Base-by-base conservation (phyloP, 2,888 invertebrate species). In the Rhagonycha fulva region DNA sequence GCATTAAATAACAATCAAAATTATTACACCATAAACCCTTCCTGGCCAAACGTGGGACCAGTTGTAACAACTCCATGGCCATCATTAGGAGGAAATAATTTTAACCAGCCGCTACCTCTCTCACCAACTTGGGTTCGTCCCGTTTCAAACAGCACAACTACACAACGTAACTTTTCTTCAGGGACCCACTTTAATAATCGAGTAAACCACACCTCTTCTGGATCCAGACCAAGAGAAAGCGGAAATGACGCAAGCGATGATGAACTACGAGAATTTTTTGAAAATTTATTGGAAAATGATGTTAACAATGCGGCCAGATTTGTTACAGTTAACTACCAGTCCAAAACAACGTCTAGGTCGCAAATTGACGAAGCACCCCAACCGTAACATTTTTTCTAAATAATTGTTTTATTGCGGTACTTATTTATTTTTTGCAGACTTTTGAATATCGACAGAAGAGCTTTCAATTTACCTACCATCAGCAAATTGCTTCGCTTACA, bases 321-420 rank as follows among this genome's bases (percentile, higher is more conserved):
- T 80, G 89, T 95, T n/a, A 92, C 90, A 0, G 84, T 95, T 2
- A 94, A 95, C 86, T 90, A 92, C 77, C 96, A 96, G 88, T 93
- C 92, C 79, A 92, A 92, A 85, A 95, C 95, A 0, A 91, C 92
- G 2, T 93, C 94, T 9, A 90, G 91, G 69, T 93, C 93, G 14
- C 88, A 88, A 71, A 90, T 88, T 12, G 96, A 96, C 85, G 92
- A 93, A 86, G 95, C 96, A 9, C 92, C 95, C 26, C 87, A 90
- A 81, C 93, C 94, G 95, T 96, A 90, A 92, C 61, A 74, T 62
- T 75, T 32, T 32, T n/a, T 73, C 70, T 66, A 30, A 14, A 14
- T 67, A 0, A 2, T 14, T 62, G 10, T 19, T n/a, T 12, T 28
- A 26, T 67, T 26, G 4, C 19, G 2, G 19, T 14, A 67, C 12